Evolutionary conservation across 1,140 invertebrate genomes (phyloP).

Genomic region (Drosophila navojoa): DNA sequence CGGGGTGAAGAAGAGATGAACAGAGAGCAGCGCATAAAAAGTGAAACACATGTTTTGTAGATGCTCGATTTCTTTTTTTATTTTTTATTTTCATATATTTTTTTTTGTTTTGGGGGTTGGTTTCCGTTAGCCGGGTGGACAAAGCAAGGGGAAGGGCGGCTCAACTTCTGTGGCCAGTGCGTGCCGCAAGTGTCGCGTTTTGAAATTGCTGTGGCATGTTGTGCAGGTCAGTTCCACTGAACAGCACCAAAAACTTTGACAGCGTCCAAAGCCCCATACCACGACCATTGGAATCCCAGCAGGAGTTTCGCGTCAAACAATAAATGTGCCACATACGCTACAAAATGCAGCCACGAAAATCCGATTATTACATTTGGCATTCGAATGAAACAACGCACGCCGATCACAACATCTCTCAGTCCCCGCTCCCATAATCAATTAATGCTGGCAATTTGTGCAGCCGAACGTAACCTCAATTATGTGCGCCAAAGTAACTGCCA

Average conservation of each 20-base stretch:
- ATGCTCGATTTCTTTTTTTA: slow-evolving; percentile 31
- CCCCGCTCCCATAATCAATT: slow-evolving; percentile 64
- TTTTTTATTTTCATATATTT: slow-evolving; percentile 30
- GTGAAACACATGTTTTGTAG: slow-evolving; percentile 60
- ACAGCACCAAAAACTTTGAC: slow-evolving; percentile 31
- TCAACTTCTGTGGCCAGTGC: slow-evolving; percentile 49
- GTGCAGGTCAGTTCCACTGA: slow-evolving; percentile 58
- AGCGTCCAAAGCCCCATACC: background rate
- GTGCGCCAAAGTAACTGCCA: slow-evolving; percentile 74
- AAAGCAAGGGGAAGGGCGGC: slow-evolving; percentile 5
- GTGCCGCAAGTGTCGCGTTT: slow-evolving; percentile 52
- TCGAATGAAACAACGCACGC: slow-evolving; percentile 12
- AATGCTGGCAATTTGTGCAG: slow-evolving; percentile 80
- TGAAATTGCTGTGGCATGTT: slow-evolving; percentile 45
- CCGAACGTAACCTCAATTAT: slow-evolving; percentile 80
- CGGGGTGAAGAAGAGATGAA: background rate
- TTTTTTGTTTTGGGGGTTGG: slow-evolving; percentile 58
- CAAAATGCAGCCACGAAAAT: slow-evolving; percentile 74
- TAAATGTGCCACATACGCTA: slow-evolving; percentile 66
- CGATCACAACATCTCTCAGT: slow-evolving; percentile 9
- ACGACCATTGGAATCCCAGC: background rate
- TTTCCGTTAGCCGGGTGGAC: slow-evolving; percentile 32
- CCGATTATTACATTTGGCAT: slow-evolving; percentile 67
- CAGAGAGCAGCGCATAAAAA: slow-evolving; percentile 24
- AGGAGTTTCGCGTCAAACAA: slow-evolving; percentile 43